Percentiles rank a stretch among this genome's conserved stretches.
These are phyloP conservation scores for Babyrousa celebensis DNA, from an alignment of 2,797 vertebrate genomes.

Conservation along the genomic window DNA sequence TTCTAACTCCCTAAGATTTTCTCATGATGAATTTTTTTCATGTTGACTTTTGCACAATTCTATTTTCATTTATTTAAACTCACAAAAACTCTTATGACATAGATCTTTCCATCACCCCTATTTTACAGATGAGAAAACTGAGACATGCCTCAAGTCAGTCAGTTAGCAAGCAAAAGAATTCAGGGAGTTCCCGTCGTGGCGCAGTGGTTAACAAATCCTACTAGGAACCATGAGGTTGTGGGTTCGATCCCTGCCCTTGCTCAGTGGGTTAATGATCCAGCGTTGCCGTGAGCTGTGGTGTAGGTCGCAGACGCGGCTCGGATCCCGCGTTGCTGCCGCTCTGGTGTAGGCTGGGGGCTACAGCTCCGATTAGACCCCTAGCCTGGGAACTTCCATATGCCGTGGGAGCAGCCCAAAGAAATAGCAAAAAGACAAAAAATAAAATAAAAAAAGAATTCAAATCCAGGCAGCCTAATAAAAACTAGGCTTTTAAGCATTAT, in stretches of 20 bases:
- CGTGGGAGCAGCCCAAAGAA: too few species aligned
- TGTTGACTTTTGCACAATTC: not conserved
- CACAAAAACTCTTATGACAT: not conserved
- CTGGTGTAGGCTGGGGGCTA: too few species aligned
- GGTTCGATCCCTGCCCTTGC: too few species aligned
- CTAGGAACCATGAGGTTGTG: too few species aligned
- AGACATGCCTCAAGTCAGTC: not conserved
- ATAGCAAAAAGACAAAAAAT: too few species aligned
- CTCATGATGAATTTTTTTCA: not conserved
- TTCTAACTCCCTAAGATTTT: not conserved
- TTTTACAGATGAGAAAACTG: not conserved
- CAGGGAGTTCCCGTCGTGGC: not conserved
- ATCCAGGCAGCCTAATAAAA: not conserved
- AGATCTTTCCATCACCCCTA: not conserved
- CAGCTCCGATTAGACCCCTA: too few species aligned
- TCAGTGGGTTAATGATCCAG: too few species aligned
- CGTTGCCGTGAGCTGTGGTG: too few species aligned
- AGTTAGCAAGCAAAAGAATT: not conserved
- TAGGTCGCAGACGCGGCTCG: too few species aligned
- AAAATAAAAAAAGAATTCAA: not conserved
- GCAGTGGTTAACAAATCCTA: too few species aligned
- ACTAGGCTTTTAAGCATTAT: not conserved
- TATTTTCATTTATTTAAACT: slow-evolving; percentile 31
- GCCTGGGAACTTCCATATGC: too few species aligned
- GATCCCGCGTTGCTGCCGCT: too few species aligned